phyloP scores from a whole-genome alignment of 2,113 vertebrate species.

The Pterocles burchelli region DNA sequence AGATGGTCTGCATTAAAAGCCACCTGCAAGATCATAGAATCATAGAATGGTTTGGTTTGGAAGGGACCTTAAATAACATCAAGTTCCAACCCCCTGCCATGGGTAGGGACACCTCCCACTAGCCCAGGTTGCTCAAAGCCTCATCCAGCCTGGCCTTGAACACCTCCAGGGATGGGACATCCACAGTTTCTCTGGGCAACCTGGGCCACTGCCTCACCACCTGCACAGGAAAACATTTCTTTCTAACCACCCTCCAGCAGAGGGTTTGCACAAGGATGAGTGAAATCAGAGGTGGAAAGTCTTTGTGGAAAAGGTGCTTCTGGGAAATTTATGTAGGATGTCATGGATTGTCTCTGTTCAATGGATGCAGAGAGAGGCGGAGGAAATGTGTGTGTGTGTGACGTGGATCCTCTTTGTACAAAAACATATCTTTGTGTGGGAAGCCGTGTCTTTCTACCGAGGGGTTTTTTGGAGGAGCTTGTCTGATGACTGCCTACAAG shows the following conservation, averaged over 20 bases:
- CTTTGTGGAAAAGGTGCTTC: neutral
- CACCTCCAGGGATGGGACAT: too few species aligned
- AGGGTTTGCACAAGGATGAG: neutral
- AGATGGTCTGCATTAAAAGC: neutral
- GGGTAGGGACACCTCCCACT: too few species aligned
- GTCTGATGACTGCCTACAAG: neutral
- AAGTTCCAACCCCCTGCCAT: too few species aligned
- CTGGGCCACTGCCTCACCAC: too few species aligned
- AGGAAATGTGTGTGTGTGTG: accelerated
- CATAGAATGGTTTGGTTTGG: too few species aligned
- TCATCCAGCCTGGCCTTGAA: too few species aligned
- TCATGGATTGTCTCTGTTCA: neutral
- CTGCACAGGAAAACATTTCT: too few species aligned
- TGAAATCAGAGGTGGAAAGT: neutral
- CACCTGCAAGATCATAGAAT: neutral
- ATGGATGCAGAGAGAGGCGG: accelerated
- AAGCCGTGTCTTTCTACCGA: neutral
- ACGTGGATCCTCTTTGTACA: neutral
- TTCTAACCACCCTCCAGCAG: neutral
- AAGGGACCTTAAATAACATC: too few species aligned
- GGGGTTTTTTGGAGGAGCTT: neutral
- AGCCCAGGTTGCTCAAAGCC: too few species aligned
- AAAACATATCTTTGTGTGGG: neutral
- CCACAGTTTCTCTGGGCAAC: too few species aligned
- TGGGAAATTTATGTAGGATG: neutral